A percentile compares a stretch with the other conserved stretches of the same genome.
phyloP scores from a whole-genome alignment of 2,797 vertebrate species.

The Sebastes paucispinis region DNA sequence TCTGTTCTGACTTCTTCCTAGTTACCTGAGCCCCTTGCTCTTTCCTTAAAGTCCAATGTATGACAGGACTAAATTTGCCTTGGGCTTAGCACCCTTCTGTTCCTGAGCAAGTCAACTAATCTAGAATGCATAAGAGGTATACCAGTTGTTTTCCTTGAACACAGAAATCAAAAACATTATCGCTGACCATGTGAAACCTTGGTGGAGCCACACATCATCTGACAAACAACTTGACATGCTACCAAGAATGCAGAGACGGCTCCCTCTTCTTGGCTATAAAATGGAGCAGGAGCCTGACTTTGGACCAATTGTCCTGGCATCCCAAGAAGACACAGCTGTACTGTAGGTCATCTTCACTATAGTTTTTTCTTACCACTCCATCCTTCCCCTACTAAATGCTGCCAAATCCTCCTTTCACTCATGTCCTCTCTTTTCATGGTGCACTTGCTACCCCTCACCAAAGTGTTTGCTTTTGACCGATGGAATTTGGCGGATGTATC shows the following conservation, averaged over 20 bases:
- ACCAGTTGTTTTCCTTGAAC: not conserved
- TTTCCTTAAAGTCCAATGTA: not conserved
- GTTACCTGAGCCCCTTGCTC: not conserved
- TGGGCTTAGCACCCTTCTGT: not conserved
- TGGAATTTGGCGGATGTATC: constrained; percentile 60
- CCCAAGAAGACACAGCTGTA: not conserved
- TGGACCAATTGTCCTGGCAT: not conserved
- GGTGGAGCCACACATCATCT: not conserved
- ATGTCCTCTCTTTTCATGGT: not conserved
- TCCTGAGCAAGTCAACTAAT: not conserved
- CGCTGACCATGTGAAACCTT: not conserved
- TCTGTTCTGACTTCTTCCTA: not conserved
- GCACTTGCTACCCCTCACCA: constrained; percentile 70
- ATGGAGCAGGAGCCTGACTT: not conserved
- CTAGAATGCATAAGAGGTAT: not conserved
- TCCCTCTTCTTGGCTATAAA: not conserved
- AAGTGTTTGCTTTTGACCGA: constrained; percentile 80
- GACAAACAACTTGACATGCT: too few relatives aligned
- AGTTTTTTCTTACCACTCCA: not conserved
- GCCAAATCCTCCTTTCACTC: not conserved
- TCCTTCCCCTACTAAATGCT: not conserved
- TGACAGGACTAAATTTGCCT: not conserved
- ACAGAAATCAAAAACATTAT: not conserved
- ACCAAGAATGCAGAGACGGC: not conserved
- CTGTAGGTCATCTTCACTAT: too few relatives aligned